These are phyloP conservation scores for Drosophila cognata DNA, from an alignment of 2,888 invertebrate genomes.

Conservation along the genomic window DNA sequence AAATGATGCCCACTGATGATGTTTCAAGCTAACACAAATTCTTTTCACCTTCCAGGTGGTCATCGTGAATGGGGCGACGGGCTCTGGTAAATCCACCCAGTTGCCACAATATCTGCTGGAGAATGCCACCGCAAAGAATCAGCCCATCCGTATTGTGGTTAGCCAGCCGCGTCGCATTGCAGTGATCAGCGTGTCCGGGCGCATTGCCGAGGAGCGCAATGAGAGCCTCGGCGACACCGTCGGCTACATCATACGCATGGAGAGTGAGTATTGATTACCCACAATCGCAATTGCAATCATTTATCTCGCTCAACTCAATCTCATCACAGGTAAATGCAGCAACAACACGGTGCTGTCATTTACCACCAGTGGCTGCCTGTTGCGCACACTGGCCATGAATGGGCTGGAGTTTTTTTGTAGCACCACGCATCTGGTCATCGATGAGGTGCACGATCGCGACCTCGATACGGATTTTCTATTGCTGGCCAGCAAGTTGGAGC, in stretches of 20 bases:
- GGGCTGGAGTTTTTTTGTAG: constrained; percentile 82
- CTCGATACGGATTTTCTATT: constrained; percentile 96
- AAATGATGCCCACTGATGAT: neutral
- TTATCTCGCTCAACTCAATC: neutral
- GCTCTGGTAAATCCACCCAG: constrained; percentile 98
- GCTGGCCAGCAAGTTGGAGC: constrained; percentile 91
- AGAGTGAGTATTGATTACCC: constrained; percentile 86
- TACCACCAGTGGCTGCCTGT: constrained; percentile 84
- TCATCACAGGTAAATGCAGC: constrained; percentile 71
- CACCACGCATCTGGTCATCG: constrained; percentile 93
- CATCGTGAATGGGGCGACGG: constrained; percentile 93
- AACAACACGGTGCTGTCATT: constrained; percentile 78
- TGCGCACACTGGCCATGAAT: constrained; percentile 94
- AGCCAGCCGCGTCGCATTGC: constrained; percentile 97
- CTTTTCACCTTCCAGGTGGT: constrained; percentile 86
- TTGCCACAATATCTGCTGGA: constrained; percentile 95
- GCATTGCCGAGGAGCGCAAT: constrained; percentile 91
- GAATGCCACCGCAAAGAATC: constrained; percentile 88
- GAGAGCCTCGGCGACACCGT: constrained; percentile 89
- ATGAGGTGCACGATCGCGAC: constrained; percentile 98
- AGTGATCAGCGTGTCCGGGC: constrained; percentile 94
- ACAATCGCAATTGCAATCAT: neutral
- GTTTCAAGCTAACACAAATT: neutral
- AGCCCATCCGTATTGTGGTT: constrained; percentile 93
- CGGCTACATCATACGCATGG: constrained; percentile 96